Evolutionary conservation across 1,140 invertebrate genomes (phyloP).

Genomic region (Pemphigus obesinymphae): DNA sequence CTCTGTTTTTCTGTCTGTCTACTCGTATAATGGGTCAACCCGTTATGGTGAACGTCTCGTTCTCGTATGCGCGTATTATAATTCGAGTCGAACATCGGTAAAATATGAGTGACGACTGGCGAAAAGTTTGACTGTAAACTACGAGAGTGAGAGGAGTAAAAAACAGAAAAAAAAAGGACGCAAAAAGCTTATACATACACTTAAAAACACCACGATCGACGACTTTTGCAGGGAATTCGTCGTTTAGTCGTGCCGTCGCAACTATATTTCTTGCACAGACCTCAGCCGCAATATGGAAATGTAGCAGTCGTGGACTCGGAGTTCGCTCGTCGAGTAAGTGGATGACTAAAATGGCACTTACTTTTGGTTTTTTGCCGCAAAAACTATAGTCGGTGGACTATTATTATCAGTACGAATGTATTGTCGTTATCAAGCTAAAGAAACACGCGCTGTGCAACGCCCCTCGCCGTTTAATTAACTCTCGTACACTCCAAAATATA

Average conservation of each 20-base stretch:
- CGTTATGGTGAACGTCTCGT: neutral
- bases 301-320: too few species aligned
- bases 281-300: too few species aligned
- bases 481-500: too few species aligned
- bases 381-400: neutral
- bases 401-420: too few species aligned
- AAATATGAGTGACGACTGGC: neutral
- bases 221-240: neutral
- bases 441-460: too few species aligned
- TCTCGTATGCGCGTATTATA: neutral
- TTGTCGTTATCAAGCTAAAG: too few species aligned
- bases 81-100: neutral
- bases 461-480: neutral
- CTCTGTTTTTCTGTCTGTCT: too few species aligned
- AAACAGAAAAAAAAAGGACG: neutral
- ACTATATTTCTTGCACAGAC: neutral
- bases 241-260: too few species aligned
- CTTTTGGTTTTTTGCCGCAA: neutral
- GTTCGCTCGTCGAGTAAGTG: neutral
- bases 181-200: too few species aligned
- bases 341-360: neutral
- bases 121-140: conserved; percentile 11
- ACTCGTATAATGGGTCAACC: too few species aligned
- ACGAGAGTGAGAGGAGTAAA: neutral
- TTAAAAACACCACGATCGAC: neutral